Base-by-base conservation (phyloP, 2,888 invertebrate genomes). In the Salticus scenicus region DNA sequence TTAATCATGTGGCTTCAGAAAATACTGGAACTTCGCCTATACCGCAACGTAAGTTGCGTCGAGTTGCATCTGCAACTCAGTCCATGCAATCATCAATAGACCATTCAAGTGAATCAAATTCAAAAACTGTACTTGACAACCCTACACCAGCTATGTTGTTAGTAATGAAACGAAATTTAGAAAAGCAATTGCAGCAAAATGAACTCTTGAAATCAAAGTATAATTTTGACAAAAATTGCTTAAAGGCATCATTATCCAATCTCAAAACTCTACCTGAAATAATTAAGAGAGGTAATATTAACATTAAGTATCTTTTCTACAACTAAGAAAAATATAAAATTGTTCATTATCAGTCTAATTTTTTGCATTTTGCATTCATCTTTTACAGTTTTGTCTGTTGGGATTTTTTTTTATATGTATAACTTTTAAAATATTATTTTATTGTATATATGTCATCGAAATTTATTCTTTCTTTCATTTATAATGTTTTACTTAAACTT, bases 131-230 rank as follows among this genome's bases (percentile, higher is more conserved):
- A 10, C 72, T 87, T 31, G 80, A 87, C 51, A 87, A 87, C 42
- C 87, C 87, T 28, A 87, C 87, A 12, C 87, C 87, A 28, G 87
- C 87, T 2, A 87, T 87, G 87, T 66, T 87, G 17, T 51, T 83
- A 30, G 82, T 87, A 33, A 87, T 87, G 87, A 74, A 87, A 27
- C 75, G 84, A 14, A 87, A 84, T 63, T 42, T 87, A 42, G 87
- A 82, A 51, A 76, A 71, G 17, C 87, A 87, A 51, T 72, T 81
- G 70, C 86, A 86, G 17, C 24, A 51, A 4, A 42, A 77, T 57
- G 72, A 78, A 27, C 33, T 84, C 37, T 71, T 64, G 28, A 78
- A 78, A 64, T 64, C 31, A 8, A 72, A 31, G 17, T 20, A 12
- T 30, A 57, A 17, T 70, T 42, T 17, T 37, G 74, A 76, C 20